Evolutionary conservation across 2,888 invertebrate species (phyloP), one percentile per base, ranked within the genome.

Genomic region (Frankliniella fusca): DNA sequence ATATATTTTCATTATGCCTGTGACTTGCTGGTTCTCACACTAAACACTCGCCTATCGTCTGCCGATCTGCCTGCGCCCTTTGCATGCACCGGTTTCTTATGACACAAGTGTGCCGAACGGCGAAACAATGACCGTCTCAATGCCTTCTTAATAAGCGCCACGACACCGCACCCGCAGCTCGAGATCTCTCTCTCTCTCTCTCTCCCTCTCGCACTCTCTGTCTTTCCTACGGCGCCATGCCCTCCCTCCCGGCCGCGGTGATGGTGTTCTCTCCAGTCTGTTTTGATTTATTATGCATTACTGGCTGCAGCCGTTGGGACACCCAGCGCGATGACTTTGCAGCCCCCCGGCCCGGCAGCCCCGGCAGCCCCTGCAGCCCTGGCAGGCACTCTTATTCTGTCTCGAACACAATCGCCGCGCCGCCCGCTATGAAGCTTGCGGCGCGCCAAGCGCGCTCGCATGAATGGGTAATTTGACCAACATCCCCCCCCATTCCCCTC

Each of bases 211-310:
- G 5, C 61, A 7, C 15, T 54, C 54, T n/a, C n/a, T 18, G 18
- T 23, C 11, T 11, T 9, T n/a, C 23, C 23, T 23, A 23, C 11
- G 65, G 70, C 11, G n/a, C 9, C 23, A 11, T 23, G 70, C 70
- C 9, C 70, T 61, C n/a, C 18, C 61, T 61, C 61, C 3, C 70
- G 27, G 11, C 8, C 23, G 23, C 70, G 23, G 20, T 23, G 23
- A 23, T 11, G 23, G n/a, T 5, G 23, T n/a, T 11, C 23, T 27
- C 12, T 12, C n/a, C 23, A 9, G 23, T n/a, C 27, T 27, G 23
- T 27, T 76, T 76, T 76, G 70, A 76, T 76, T 76, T 76, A 76
- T 76, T 76, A 76, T 76, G 70, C 70, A 76, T 76, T 27, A 27
- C 54, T 15, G 54, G 54, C 54, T 20, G 54, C n/a, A n/a, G n/a